A percentile compares a stretch with the other conserved stretches of the same genome.
phyloP scores from a whole-genome alignment of 1,140 invertebrate genomes.

The roundworm (Caenorhabditis elegans) region WBcel235 BX284603.4:9055501-9056000 shows the following conservation, averaged over 20 bases:
- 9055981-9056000: conserved; percentile 3
- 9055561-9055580: neutral
- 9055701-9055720: neutral
- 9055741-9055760: neutral
- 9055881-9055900: conserved; percentile 1
- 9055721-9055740: neutral
- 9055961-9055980: neutral
- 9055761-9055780: neutral
- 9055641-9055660: neutral
- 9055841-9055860: neutral
- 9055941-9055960: neutral
- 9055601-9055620: neutral
- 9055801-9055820: neutral
- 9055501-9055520: neutral
- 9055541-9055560: neutral
- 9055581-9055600: neutral
- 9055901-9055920: neutral
- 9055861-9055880: neutral
- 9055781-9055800: neutral
- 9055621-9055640: conserved; percentile 2
- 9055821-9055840: neutral
- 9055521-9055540: conserved; percentile 8
- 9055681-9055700: neutral
- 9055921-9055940: neutral
- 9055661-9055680: neutral